A percentile compares a stretch with the other conserved stretches of the same genome.
Conservation (phyloP, 2,888 invertebrate genomes). For the Harmothoe impar region DNA sequence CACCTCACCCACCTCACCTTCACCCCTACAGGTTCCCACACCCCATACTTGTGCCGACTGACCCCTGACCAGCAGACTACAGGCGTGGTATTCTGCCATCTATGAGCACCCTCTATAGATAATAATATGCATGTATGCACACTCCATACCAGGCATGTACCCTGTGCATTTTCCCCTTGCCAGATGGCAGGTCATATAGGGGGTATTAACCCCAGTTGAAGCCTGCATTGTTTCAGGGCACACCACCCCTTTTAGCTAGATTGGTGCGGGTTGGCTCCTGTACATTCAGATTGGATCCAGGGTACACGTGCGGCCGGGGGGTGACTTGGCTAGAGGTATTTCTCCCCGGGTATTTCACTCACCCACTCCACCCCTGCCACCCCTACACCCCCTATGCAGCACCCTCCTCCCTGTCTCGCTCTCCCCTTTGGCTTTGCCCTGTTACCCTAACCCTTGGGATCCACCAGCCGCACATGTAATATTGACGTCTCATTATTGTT, state of each 20-base stretch:
- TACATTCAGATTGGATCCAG: background rate
- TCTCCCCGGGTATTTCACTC: no score
- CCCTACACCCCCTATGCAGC: no score
- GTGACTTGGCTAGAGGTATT: no score
- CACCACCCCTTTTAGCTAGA: background rate
- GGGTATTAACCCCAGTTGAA: background rate
- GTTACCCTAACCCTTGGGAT: slow-evolving; percentile 44
- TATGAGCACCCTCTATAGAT: background rate
- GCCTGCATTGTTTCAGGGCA: slow-evolving; percentile 31
- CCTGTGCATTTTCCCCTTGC: background rate
- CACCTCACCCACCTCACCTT: background rate
- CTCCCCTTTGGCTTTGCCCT: background rate
- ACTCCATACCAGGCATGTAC: background rate
- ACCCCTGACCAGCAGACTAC: background rate
- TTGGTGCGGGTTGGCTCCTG: background rate
- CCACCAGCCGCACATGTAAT: slow-evolving; percentile 14
- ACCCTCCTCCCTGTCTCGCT: background rate
- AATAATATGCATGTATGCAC: background rate
- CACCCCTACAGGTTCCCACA: background rate
- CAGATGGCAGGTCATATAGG: background rate
- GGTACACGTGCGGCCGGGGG: background rate
- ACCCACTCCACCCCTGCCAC: background rate
- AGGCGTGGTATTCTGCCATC: background rate
- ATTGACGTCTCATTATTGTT: slow-evolving; percentile 39
- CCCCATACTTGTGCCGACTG: slow-evolving; percentile 12